Evolutionary conservation across 2,888 invertebrate species (phyloP).

Genomic region (Panzeria rudis): DNA sequence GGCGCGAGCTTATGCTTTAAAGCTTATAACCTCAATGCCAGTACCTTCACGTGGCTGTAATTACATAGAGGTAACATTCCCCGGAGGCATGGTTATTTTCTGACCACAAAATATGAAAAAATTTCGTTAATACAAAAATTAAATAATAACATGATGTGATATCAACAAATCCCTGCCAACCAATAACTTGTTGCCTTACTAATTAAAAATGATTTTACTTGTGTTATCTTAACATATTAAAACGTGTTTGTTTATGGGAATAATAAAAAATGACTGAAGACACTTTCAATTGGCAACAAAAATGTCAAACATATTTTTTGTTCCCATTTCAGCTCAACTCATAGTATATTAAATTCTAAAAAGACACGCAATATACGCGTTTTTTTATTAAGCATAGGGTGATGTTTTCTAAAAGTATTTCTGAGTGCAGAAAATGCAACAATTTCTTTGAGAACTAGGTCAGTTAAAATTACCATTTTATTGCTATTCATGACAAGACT

Average conservation of each 20-base stretch:
- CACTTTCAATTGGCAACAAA: slow-evolving; percentile 40
- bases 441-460: no score
- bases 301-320: background rate
- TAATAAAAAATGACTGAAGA: slow-evolving; percentile 4
- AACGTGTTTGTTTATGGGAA: background rate
- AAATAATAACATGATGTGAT: background rate
- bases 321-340: no score
- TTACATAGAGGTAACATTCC: background rate
- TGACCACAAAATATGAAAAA: background rate
- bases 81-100: background rate
- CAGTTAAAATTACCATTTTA: no score
- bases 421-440: no score
- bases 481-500: no score
- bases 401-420: background rate
- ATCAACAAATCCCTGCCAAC: background rate
- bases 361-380: slow-evolving; percentile 56
- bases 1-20: no score
- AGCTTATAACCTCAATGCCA: no score
- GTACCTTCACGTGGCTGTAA: background rate
- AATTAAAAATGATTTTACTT: slow-evolving; percentile 14
- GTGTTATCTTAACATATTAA: background rate
- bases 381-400: slow-evolving; percentile 1
- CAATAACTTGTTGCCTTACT: slow-evolving; percentile 51
- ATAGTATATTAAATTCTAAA: background rate
- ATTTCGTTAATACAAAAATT: background rate